A percentile compares a stretch with the other conserved stretches of the same genome.
phyloP scores from a whole-genome alignment of 2,797 vertebrate species.

The Salmo trutta region DNA sequence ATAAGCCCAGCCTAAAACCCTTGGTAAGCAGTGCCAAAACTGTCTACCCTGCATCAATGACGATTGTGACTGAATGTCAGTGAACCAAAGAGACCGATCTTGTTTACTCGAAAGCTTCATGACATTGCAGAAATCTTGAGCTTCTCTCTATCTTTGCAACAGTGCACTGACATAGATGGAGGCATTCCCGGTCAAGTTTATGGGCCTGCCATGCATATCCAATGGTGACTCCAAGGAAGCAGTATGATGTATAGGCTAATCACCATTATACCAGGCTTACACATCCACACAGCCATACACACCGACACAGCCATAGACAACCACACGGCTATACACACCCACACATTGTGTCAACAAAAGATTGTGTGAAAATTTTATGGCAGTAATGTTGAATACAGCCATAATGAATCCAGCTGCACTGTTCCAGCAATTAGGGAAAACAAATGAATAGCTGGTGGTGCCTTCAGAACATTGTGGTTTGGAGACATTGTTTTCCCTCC shows the following conservation, averaged over 20 bases:
- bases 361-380: no score
- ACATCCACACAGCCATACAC: no score
- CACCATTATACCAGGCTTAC: background rate
- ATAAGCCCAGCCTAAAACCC: background rate
- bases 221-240: background rate
- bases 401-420: no score
- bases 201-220: background rate
- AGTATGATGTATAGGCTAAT: background rate
- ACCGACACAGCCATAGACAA: no score
- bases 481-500: no score
- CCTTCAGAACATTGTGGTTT: no score
- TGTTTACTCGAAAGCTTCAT: conserved; percentile 47
- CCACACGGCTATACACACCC: no score
- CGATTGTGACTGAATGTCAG: conserved; percentile 55
- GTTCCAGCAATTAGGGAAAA: no score
- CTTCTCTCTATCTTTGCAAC: conserved; percentile 22
- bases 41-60: conserved; percentile 50
- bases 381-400: no score
- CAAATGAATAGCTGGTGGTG: no score
- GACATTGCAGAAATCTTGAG: conserved; percentile 22
- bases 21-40: conserved; percentile 54
- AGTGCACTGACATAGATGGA: conserved; percentile 13
- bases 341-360: no score
- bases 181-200: background rate
- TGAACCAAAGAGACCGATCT: conserved; percentile 46